These are phyloP conservation scores for Goniozus legneri DNA, from an alignment of 1,140 invertebrate species.

Conservation along the genomic window DNA sequence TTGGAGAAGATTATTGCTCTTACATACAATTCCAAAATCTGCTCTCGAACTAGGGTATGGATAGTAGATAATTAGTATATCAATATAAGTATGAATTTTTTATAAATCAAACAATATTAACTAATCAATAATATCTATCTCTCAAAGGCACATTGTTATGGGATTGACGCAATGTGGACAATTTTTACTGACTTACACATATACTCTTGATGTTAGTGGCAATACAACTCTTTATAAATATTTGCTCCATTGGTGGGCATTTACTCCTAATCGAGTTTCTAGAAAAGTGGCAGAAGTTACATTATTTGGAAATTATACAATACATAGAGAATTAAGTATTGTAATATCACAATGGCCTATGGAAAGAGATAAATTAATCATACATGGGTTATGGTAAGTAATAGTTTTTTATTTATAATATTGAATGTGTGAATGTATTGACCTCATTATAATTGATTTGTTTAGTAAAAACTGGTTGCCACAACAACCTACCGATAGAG, in stretches of 20 bases:
- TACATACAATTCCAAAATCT: slow-evolving; percentile 47
- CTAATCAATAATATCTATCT: slow-evolving; percentile 24
- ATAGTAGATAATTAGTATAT: neutral
- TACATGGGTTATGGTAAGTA: slow-evolving; percentile 65
- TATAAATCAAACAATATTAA: neutral
- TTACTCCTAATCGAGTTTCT: slow-evolving; percentile 60
- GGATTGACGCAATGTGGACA: slow-evolving; percentile 90
- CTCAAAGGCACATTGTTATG: slow-evolving; percentile 79
- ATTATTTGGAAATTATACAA: slow-evolving; percentile 65
- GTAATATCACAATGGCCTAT: slow-evolving; percentile 70
- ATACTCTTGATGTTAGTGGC: slow-evolving; percentile 57
- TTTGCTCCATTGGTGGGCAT: slow-evolving; percentile 70
- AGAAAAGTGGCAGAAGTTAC: slow-evolving; percentile 66
- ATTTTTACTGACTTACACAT: slow-evolving; percentile 85
- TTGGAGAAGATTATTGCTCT: slow-evolving; percentile 44
- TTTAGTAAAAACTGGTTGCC: slow-evolving; percentile 39
- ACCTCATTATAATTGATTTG: too few relatives aligned
- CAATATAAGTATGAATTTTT: too few relatives aligned
- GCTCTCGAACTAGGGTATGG: slow-evolving; percentile 50
- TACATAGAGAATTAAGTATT: slow-evolving; percentile 61
- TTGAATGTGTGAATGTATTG: neutral
- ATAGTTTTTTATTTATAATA: neutral
- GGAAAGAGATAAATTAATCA: slow-evolving; percentile 61
- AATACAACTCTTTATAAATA: slow-evolving; percentile 57
- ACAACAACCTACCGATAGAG: slow-evolving; percentile 52